A percentile compares a stretch with the other conserved stretches of the same genome.
Evolutionary conservation across 2,113 vertebrate genomes (phyloP).

Genomic region (Atrichornis clamosus): DNA sequence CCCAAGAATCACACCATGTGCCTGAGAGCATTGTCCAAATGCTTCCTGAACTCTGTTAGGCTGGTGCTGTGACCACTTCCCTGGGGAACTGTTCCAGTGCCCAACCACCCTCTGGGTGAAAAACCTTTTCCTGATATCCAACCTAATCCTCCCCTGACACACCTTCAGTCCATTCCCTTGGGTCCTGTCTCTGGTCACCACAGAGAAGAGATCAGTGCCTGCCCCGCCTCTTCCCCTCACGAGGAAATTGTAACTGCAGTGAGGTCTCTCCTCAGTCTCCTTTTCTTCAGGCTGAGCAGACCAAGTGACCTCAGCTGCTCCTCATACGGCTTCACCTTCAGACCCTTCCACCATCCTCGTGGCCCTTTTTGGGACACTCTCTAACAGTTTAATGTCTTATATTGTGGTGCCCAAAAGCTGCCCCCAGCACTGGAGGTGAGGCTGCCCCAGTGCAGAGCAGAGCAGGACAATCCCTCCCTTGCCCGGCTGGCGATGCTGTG

Average conservation of each 20-base stretch:
- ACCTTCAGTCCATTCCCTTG: neutral
- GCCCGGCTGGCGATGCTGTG: accelerated
- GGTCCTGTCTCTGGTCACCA: neutral
- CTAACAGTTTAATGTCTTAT: neutral
- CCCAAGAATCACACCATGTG: neutral
- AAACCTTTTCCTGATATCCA: neutral
- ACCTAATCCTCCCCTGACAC: neutral
- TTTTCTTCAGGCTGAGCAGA: neutral
- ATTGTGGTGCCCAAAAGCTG: neutral
- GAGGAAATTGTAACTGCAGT: neutral
- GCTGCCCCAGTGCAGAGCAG: neutral
- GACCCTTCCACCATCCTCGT: accelerated
- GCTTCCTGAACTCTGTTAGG: neutral
- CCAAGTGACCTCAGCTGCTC: neutral
- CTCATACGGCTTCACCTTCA: neutral
- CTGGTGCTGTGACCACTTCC: neutral
- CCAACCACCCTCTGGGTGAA: accelerated
- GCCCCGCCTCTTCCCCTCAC: accelerated
- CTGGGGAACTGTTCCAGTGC: neutral
- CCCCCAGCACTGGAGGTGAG: accelerated
- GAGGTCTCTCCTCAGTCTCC: neutral
- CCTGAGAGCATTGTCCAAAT: neutral
- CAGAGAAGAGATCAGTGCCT: neutral
- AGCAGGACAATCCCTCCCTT: neutral
- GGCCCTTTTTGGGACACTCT: neutral